Conservation (phyloP, 2,113 vertebrate species). For the Merops nubicus region DNA sequence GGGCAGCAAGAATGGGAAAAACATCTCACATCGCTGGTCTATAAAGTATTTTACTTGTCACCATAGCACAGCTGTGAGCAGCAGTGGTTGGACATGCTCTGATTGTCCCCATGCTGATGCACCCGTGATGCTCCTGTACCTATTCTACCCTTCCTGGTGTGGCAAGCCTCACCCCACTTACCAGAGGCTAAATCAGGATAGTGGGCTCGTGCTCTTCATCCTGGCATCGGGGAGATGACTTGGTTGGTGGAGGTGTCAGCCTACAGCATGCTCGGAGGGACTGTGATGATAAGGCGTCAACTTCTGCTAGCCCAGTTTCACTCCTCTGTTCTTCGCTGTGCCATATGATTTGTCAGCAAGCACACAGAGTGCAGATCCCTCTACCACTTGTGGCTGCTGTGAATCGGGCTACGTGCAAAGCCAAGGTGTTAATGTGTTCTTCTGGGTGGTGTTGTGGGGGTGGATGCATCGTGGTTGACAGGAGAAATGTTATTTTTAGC, state of each 20-base stretch:
- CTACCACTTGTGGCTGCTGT: slow-evolving; percentile 72
- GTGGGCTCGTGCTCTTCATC: slow-evolving; percentile 56
- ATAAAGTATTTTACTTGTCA: background rate
- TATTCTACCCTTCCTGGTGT: background rate
- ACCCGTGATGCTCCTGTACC: background rate
- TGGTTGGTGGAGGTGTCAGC: slow-evolving; percentile 68
- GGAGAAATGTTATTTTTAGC: slow-evolving; percentile 71
- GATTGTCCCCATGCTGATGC: background rate
- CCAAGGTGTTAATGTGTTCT: slow-evolving; percentile 70
- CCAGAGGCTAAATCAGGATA: slow-evolving; percentile 62
- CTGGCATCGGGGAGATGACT: slow-evolving; percentile 56
- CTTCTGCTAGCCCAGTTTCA: slow-evolving; percentile 72
- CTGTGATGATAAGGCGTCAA: slow-evolving; percentile 67
- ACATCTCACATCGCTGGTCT: background rate
- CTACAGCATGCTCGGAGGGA: slow-evolving; percentile 68
- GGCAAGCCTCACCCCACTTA: background rate
- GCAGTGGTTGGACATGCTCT: background rate
- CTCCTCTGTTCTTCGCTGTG: slow-evolving; percentile 62
- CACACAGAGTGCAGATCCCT: slow-evolving; percentile 64
- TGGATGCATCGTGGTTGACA: slow-evolving; percentile 65
- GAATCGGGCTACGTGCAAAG: slow-evolving; percentile 67
- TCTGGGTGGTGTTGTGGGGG: slow-evolving; percentile 71
- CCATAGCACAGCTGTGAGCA: background rate
- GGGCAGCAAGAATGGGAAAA: background rate
- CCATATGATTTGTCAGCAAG: slow-evolving; percentile 69